Percentiles rank a stretch among this genome's conserved stretches.
These are phyloP conservation scores for Mus spretus DNA, from an alignment of 2,797 vertebrate species.

Conservation along the genomic window DNA sequence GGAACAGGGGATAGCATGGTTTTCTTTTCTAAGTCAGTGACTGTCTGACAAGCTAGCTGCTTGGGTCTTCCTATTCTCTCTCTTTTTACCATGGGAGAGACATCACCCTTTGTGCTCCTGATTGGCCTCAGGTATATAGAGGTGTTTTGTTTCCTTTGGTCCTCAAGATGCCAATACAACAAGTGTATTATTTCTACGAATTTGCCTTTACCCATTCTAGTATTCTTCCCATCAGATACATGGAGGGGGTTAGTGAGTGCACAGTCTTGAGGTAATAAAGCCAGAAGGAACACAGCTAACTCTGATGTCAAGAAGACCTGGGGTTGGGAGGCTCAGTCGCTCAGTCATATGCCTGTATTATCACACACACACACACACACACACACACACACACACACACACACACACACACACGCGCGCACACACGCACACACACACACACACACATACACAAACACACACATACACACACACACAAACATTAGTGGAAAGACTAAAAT, in stretches of 20 bases:
- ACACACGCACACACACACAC: neutral
- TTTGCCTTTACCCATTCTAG: neutral
- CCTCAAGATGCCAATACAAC: neutral
- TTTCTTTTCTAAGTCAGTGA: neutral
- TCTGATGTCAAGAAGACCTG: neutral
- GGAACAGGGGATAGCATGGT: neutral
- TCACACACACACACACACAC: neutral
- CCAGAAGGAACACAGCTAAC: neutral
- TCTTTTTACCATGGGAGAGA: fast-evolving
- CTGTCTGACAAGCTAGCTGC: neutral
- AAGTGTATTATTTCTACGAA: neutral
- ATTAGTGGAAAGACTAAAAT: neutral
- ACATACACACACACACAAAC: neutral
- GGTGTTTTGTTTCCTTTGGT: neutral
- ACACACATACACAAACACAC: neutral
- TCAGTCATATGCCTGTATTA: neutral
- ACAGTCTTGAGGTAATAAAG: neutral
- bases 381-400: neutral
- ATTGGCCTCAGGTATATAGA: neutral
- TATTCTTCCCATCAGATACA: neutral
- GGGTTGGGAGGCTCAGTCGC: neutral
- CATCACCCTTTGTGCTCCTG: neutral
- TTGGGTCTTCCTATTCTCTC: neutral
- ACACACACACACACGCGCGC: too few species aligned
- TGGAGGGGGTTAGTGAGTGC: neutral